Conservation (phyloP, 2,797 vertebrate genomes). For the Myripristis jacobus region DNA sequence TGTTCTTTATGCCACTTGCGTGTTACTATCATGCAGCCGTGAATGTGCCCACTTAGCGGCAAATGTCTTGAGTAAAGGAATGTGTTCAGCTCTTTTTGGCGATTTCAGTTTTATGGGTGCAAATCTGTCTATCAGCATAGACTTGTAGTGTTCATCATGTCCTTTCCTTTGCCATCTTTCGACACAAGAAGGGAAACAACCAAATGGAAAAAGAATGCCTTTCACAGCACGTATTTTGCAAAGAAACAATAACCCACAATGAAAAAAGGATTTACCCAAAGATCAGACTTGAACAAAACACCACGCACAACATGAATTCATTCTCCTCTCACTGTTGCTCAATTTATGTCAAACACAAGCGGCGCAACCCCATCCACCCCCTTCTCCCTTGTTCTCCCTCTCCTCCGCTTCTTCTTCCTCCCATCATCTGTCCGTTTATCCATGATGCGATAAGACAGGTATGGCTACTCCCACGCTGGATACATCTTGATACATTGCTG, state of each 20-base stretch:
- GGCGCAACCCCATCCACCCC: not conserved
- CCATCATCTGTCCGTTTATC: slow-evolving; percentile 69
- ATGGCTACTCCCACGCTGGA: slow-evolving; percentile 71
- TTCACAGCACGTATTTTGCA: no score
- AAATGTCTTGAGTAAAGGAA: not conserved
- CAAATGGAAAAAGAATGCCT: not conserved
- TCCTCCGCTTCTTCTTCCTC: slow-evolving; percentile 39
- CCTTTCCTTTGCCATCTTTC: not conserved
- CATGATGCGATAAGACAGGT: slow-evolving; percentile 75
- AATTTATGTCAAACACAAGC: slow-evolving; percentile 40
- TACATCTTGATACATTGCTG: slow-evolving; percentile 73
- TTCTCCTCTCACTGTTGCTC: slow-evolving; percentile 42
- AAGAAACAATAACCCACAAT: no score
- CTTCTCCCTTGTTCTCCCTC: slow-evolving; percentile 21
- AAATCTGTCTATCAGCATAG: not conserved
- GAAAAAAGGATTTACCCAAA: no score
- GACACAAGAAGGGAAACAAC: not conserved
- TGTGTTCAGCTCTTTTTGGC: not conserved
- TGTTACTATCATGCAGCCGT: not conserved
- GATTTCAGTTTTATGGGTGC: not conserved
- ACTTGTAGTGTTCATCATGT: not conserved
- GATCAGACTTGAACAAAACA: slow-evolving; percentile 6
- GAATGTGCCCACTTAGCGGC: not conserved
- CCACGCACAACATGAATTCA: slow-evolving; percentile 27
- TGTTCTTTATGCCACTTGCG: not conserved